Base-by-base conservation (phyloP, 64 coral and sea anemone species). In the Porites lutea region DNA sequence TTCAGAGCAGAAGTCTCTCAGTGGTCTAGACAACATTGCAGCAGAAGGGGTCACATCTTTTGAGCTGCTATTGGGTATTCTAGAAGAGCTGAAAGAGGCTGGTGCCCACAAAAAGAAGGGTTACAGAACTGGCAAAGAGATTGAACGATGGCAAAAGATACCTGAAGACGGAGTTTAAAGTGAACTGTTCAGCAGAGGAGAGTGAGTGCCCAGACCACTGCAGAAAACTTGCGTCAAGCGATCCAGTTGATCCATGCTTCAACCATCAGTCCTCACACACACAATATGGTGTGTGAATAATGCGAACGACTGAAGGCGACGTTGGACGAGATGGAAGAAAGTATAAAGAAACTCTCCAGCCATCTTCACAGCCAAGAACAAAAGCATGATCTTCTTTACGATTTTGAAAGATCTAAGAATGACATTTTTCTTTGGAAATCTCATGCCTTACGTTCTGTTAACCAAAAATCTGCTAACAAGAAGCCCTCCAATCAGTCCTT, bases 381-480 rank as follows among this genome's bases (percentile, higher is more conserved):
- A 62, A 51, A 63, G 60, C 13, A 63, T 59, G 72, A 75, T 21
- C 72, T 77, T 61, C 21, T 89, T 13, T 53, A 89, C 53, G 71
- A 88, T 53, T 88, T 72, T 72, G 74, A 75, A 47, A 72, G 60
- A 59, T 48, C 20, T n/a, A 57, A 76, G 15, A 3, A 59, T 4
- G 59, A 23, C 52, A 89, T 89, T 66, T 16, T 59, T 21, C 23
- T 45, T 48, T 79, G 77, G 77, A 77, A 89, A 75, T 45, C 74
- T 3, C 70, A 89, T 16, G 77, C 77, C n/a, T 52, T 89, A 8
- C 64, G 83, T 2, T 68, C 83, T 8, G 46, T 68, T 16, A 87
- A 71, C 45, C 83, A 87, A 69, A 65, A 87, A 72, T 65, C 20
- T 48, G 83, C 83, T 18, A 87, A 48, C 83, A 87, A 70, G 45